phyloP scores from a whole-genome alignment of 2,888 invertebrate genomes.

The Pheosia tremula region DNA sequence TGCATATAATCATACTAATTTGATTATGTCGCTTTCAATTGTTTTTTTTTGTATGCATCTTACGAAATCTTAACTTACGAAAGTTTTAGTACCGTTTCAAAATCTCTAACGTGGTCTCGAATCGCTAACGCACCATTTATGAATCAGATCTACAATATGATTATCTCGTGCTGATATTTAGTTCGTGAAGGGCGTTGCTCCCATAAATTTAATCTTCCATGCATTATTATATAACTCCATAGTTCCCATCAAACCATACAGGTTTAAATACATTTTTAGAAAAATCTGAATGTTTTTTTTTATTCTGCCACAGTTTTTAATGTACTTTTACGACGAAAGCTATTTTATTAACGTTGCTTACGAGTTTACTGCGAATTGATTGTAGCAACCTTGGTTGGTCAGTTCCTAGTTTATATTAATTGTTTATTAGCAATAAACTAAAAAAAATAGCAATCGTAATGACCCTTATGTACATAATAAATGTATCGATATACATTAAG shows the following conservation, averaged over 20 bases:
- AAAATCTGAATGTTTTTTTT: too few species aligned
- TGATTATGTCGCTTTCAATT: neutral
- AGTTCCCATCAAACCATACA: too few species aligned
- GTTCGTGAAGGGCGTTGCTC: neutral
- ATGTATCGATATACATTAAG: too few species aligned
- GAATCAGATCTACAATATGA: slow-evolving; percentile 1
- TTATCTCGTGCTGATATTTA: neutral
- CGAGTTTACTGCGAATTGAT: too few species aligned
- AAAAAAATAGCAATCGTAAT: neutral
- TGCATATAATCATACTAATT: slow-evolving; percentile 1
- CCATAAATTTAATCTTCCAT: neutral
- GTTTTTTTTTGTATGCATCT: slow-evolving; percentile 1
- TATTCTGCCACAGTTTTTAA: too few species aligned
- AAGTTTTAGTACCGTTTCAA: slow-evolving; percentile 1
- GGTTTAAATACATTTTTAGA: too few species aligned
- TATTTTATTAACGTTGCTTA: too few species aligned
- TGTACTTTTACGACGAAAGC: too few species aligned
- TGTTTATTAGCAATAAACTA: neutral
- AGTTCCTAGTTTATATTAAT: neutral
- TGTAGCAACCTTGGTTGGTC: too few species aligned
- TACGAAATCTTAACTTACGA: neutral
- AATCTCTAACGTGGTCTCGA: slow-evolving; percentile 2
- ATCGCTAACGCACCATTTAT: slow-evolving; percentile 2
- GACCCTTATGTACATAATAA: too few species aligned
- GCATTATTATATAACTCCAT: too few species aligned